Evolutionary conservation across 2,888 invertebrate genomes (phyloP), one percentile per base, ranked within the genome.

Genomic region (Meganola albula): DNA sequence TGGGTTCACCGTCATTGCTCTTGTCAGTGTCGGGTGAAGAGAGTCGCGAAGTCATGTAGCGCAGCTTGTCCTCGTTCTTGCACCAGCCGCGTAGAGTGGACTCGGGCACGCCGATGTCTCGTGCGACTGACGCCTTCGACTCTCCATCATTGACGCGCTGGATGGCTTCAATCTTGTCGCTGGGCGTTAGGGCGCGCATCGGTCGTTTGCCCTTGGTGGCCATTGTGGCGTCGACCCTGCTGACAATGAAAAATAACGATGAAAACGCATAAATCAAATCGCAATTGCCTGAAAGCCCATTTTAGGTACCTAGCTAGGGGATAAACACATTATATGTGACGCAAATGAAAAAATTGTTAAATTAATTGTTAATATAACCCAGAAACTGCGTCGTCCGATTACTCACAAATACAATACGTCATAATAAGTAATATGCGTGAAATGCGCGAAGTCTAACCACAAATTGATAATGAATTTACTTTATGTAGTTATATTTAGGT

Each of bases 11-110:
- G 40, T 84, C 85, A 43, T 79, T 77, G 55, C 88, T 88, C 61
- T 88, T 89, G 57, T 88, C 88, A 24, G 91, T 92, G 49, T 92
- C 92, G 1, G 92, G 91, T 5, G 91, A 91, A 29, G 92, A 90
- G 57, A 92, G 90, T 6, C 91, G 87, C 13, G 92, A 91, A 62
- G 84, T 91, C 90, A 67, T 91, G 89, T 47, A 91, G 75, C 87
- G 80, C 47, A 87, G 73, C 71, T 94, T 94, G 56, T 92, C 91
- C 64, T 94, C 93, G 63, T 93, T 93, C 73, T 95, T 95, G 77
- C 94, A 95, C 95, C 95, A 95, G 37, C 95, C 95, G 2, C 95
- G 88, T 9, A 95, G 83, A 5, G 95, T 95, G 2, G 94, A 94
- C 72, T 95, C 95, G 1, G 95, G 94, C 10, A 95, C 94, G 18